Base-by-base conservation (phyloP, 2,888 invertebrate species). In the Drosophila bunnanda region DNA sequence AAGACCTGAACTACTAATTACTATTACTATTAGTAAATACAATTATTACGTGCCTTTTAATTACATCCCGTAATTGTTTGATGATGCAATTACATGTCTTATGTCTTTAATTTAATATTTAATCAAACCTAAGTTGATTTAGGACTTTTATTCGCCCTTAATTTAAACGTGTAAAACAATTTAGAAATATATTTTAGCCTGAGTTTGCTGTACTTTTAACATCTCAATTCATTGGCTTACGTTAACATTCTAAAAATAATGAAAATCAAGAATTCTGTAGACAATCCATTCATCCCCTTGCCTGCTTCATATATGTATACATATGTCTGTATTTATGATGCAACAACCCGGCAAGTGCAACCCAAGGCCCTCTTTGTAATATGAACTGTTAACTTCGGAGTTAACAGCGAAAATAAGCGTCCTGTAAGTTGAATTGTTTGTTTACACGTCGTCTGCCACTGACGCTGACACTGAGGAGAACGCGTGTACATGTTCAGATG, bases 401-500 rank as follows among this genome's bases (percentile, higher is more conserved):
- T 59, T 46, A 46, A 46, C 34, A 62, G 20, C 9, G n/a, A 38
- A 22, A 38, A 7, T 13, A 34, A 22, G 8, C 62, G 20, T 32
- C n/a, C 13, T 55, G 50, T 25, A 15, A 17, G 32, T 12, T 25
- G 9, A 17, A 48, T 44, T 55, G 68, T 58, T 59, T 68, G 68
- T 68, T 68, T 68, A 66, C 56, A 34, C 56, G 66, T 28, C 55
- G 66, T 46, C 66, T 58, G 68, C 38, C 50, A 38, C n/a, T 32
- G 50, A 15, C 22, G 22, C 34, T 44, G 30, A 20, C 25, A 25
- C 25, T 25, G 22, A 7, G 32, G 54, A 4, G 38, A n/a, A 10
- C 12, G 17, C 22, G 30, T 20, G 13, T 32, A 22, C 20, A 20
- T 38, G 25, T 44, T 44, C 58, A 68, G 68, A 17, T 68, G 68